Evolutionary conservation across 1,140 invertebrate genomes (phyloP).

Genomic region (Schlechtendalia chinensis): DNA sequence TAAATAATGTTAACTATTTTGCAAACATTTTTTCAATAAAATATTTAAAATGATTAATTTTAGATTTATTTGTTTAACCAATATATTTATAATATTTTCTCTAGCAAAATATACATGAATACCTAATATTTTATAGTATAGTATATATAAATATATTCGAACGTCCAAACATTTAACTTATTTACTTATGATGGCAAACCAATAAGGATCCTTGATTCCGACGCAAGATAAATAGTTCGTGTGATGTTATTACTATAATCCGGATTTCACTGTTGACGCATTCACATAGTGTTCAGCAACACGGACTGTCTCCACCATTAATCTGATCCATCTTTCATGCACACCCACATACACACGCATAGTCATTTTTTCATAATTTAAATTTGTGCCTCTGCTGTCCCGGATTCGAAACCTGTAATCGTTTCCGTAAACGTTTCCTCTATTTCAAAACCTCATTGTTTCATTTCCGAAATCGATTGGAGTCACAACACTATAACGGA

Average conservation of each 20-base stretch:
- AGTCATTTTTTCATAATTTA: slow-evolving; percentile 8
- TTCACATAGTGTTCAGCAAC: no score
- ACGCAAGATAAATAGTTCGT: slow-evolving; percentile 7
- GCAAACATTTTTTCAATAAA: no score
- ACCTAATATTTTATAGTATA: no score
- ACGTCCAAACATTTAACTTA: no score
- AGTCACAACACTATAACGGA: slow-evolving; percentile 8
- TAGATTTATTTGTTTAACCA: no score
- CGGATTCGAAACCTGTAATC: slow-evolving; percentile 18
- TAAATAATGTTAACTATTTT: no score
- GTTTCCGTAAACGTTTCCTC: slow-evolving; percentile 29
- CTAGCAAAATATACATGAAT: no score
- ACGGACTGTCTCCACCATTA: not conserved
- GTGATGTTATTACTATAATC: not conserved
- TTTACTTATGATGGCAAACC: not conserved
- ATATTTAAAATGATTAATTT: no score
- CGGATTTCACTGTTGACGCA: not conserved
- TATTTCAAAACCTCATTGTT: slow-evolving; percentile 31
- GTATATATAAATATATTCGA: no score
- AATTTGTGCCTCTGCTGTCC: slow-evolving; percentile 8
- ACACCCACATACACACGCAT: not conserved
- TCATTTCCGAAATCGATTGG: slow-evolving; percentile 34
- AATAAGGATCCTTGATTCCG: not conserved
- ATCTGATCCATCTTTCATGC: no score
- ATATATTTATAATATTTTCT: no score